These are phyloP conservation scores for Vicugna pacos DNA, from an alignment of 2,113 vertebrate species.

Conservation along the genomic window DNA sequence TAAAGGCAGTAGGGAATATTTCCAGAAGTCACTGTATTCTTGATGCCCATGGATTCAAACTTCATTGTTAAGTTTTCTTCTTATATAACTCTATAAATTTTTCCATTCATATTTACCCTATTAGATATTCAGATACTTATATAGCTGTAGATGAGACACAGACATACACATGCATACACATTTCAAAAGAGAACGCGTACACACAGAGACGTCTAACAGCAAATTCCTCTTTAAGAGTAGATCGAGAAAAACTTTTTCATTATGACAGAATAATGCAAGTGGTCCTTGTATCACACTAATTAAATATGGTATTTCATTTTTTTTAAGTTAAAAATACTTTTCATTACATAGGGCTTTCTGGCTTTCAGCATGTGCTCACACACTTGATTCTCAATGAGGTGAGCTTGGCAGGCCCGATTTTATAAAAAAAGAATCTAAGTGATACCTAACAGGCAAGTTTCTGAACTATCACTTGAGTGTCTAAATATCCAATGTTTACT, in stretches of 20 bases:
- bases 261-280: background rate
- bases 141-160: background rate
- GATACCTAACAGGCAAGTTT: background rate
- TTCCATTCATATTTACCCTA: background rate
- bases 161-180: background rate
- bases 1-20: background rate
- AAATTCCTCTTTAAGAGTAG: background rate
- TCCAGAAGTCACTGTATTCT: background rate
- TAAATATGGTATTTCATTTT: conserved; percentile 39
- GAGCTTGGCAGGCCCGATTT: background rate
- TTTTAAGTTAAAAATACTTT: conserved; percentile 9
- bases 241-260: background rate
- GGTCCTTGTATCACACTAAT: background rate
- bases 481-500: background rate
- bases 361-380: background rate
- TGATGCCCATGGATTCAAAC: background rate
- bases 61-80: background rate
- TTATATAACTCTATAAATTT: background rate
- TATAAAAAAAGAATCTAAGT: background rate
- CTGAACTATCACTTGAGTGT: background rate
- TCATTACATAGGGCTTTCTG: background rate
- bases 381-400: background rate
- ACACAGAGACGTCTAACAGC: background rate
- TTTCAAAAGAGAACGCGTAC: background rate
- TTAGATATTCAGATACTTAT: background rate